These are phyloP conservation scores for Lasiommata megera DNA, from an alignment of 2,888 invertebrate species.

Conservation along the genomic window DNA sequence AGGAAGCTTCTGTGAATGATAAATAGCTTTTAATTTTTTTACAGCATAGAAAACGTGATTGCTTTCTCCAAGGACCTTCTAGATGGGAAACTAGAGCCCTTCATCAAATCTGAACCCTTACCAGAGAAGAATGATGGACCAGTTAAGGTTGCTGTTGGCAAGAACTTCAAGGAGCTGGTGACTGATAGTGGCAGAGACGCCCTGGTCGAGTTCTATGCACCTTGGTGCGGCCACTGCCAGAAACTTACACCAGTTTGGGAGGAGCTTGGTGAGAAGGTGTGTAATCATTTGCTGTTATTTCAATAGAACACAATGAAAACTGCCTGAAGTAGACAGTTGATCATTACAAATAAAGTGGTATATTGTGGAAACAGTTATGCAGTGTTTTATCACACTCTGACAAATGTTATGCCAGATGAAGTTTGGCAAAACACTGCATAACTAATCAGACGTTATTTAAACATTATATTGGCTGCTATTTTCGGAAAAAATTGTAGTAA, in stretches of 20 bases:
- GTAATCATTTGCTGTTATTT: not conserved
- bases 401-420: too few relatives aligned
- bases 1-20: too few relatives aligned
- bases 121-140: slow-evolving; percentile 92
- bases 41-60: slow-evolving; percentile 90
- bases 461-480: too few relatives aligned
- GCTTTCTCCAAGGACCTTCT: slow-evolving; percentile 92
- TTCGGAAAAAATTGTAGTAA: too few relatives aligned
- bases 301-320: too few relatives aligned
- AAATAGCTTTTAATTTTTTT: slow-evolving; percentile 30
- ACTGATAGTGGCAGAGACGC: slow-evolving; percentile 95
- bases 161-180: slow-evolving; percentile 97
- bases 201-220: slow-evolving; percentile 98
- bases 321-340: too few relatives aligned
- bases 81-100: slow-evolving; percentile 92
- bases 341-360: too few relatives aligned
- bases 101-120: slow-evolving; percentile 96
- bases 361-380: too few relatives aligned
- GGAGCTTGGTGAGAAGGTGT: slow-evolving; percentile 93
- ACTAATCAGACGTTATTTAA: too few relatives aligned
- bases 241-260: slow-evolving; percentile 96
- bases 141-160: slow-evolving; percentile 95
- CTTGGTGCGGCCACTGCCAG: slow-evolving; percentile 99
- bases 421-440: too few relatives aligned
- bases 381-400: not conserved